phyloP scores from a whole-genome alignment of 2,888 invertebrate species.

The Sycophila texana region DNA sequence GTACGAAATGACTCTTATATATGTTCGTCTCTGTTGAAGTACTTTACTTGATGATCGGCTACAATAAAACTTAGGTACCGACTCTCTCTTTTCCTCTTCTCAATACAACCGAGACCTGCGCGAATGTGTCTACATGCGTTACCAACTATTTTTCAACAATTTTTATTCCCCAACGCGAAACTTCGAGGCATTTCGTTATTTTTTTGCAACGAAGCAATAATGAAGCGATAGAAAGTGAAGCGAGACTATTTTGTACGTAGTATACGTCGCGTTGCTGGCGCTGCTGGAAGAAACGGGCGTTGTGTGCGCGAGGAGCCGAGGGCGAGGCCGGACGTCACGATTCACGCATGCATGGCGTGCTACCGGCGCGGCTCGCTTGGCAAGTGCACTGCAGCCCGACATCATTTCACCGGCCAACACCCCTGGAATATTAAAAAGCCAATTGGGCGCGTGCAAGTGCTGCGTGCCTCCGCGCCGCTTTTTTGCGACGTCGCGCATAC shows the following conservation, averaged over 20 bases:
- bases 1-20: too few relatives aligned
- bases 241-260: not conserved
- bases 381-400: slow-evolving; percentile 58
- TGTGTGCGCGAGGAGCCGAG: not conserved
- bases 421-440: slow-evolving; percentile 65
- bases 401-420: slow-evolving; percentile 60
- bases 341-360: slow-evolving; percentile 66
- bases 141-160: too few relatives aligned
- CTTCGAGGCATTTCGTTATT: too few relatives aligned
- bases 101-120: too few relatives aligned
- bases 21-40: too few relatives aligned
- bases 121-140: too few relatives aligned
- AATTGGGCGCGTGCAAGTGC: not conserved
- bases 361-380: slow-evolving; percentile 35
- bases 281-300: not conserved
- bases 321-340: slow-evolving; percentile 70
- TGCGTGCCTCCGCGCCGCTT: not conserved
- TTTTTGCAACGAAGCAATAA: not conserved
- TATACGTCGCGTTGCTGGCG: not conserved
- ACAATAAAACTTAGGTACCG: too few relatives aligned
- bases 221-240: slow-evolving; percentile 26
- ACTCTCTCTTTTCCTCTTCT: too few relatives aligned
- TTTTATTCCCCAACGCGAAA: too few relatives aligned
- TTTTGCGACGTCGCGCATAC: slow-evolving; percentile 7
- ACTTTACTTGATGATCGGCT: too few relatives aligned